These are phyloP conservation scores for Alosa sapidissima DNA, from an alignment of 2,797 vertebrate genomes.

Conservation along the genomic window DNA sequence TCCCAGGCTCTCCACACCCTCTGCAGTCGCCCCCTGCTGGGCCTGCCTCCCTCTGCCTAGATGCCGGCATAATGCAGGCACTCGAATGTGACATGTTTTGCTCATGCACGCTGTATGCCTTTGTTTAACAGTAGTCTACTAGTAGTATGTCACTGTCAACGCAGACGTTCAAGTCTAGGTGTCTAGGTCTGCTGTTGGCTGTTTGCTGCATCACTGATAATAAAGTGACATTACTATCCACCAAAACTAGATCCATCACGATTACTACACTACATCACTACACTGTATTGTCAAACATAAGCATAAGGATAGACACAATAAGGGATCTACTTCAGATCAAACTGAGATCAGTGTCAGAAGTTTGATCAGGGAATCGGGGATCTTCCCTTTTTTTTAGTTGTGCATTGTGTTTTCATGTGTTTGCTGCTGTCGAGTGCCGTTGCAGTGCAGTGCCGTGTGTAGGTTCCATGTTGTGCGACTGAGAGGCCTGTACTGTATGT, in stretches of 20 bases:
- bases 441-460: neutral
- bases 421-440: neutral
- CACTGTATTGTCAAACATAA: too few species aligned
- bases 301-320: too few species aligned
- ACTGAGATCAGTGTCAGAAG: neutral
- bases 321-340: neutral
- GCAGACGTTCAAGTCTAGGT: neutral
- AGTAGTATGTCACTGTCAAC: neutral
- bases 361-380: neutral
- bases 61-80: neutral
- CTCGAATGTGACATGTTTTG: neutral
- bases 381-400: neutral
- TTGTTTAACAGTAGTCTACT: neutral
- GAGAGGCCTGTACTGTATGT: neutral
- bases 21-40: neutral
- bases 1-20: neutral
- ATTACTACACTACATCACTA: too few species aligned
- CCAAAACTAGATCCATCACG: too few species aligned
- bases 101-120: neutral
- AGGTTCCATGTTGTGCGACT: neutral
- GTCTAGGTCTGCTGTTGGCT: too few species aligned
- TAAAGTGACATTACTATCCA: too few species aligned
- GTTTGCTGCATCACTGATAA: too few species aligned
- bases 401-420: neutral
- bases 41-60: neutral